A percentile compares a stretch with the other conserved stretches of the same genome.
phyloP scores from a whole-genome alignment of 1,140 invertebrate species.

The Aphidius ervi region DNA sequence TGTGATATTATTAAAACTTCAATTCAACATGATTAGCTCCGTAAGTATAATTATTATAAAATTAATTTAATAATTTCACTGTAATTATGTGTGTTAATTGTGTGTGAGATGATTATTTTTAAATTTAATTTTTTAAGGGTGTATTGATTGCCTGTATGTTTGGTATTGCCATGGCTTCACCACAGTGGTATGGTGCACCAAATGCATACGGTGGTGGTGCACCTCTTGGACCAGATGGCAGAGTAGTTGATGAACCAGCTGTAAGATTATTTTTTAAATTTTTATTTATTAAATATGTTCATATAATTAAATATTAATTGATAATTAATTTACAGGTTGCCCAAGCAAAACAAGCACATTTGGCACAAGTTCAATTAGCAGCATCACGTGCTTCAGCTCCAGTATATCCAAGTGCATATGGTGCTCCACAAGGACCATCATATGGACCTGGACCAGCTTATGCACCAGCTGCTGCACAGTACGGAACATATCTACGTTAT shows the following conservation, averaged over 20 bases:
- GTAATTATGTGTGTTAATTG: slow-evolving; percentile 1
- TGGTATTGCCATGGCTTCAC: slow-evolving; percentile 31
- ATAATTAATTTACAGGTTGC: too few relatives aligned
- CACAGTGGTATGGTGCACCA: slow-evolving; percentile 32
- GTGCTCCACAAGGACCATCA: too few relatives aligned
- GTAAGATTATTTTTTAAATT: background rate
- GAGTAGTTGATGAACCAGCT: slow-evolving; percentile 59
- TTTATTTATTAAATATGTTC: too few relatives aligned
- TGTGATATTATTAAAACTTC: background rate
- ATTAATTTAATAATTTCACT: too few relatives aligned
- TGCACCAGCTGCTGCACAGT: background rate
- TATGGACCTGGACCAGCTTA: too few relatives aligned
- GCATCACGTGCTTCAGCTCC: too few relatives aligned
- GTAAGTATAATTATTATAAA: slow-evolving; percentile 29
- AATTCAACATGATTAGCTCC: slow-evolving; percentile 28
- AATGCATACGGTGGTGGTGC: slow-evolving; percentile 27
- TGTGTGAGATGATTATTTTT: background rate
- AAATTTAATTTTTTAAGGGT: slow-evolving; percentile 30
- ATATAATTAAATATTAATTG: too few relatives aligned
- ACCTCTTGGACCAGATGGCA: slow-evolving; percentile 54
- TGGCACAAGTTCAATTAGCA: too few relatives aligned
- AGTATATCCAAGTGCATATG: too few relatives aligned
- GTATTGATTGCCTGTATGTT: slow-evolving; percentile 26
- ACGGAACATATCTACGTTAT: slow-evolving; percentile 2
- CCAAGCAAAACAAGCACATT: too few relatives aligned